Base-by-base conservation (phyloP, 2,797 vertebrate genomes). In the Labeo calbasu region DNA sequence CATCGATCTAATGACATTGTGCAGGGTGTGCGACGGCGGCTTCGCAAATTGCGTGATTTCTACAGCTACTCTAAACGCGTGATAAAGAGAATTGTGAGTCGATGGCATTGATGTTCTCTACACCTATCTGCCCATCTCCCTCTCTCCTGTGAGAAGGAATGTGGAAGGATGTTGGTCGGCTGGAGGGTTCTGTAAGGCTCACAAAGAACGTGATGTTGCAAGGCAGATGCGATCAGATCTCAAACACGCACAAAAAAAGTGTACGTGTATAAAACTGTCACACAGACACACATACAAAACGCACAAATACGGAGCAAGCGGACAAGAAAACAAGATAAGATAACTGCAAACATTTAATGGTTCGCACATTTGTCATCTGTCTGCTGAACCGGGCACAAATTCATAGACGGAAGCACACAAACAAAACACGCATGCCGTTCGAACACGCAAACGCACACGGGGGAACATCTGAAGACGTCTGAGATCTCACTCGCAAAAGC, bases 61-160 rank as follows among this genome's bases (percentile, higher is more conserved):
- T 90, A 91, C 87, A 91, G 90, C 87, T 77, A 89, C 91, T 92
- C 91, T 55, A 84, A 92, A 93, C 91, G 90, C 85, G 88, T 94
- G 93, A 95, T 94, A 94, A 94, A 93, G 90, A 92, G 90, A 91
- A 92, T 90, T 92, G 91, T 91, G 90, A 93, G 94, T 94, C 93
- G 82, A 95, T 95, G 92, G 88, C 86, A 93, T 94, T 92, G 93
- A 95, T 89, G 89, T 90, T 71, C 69, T 87, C 73, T 63, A 69
- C 77, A 77, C 70, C 68, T 77, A 59, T 48, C 79, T 83, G 89
- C 88, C 86, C 88, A 84, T 76, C 84, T 88, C 61, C 21, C 8
- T 65, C 40, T 25, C 77, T 81, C 61, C 43, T 61, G 51, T 70
- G 66, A 71, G 46, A 15, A 84, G 14, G 28, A 78, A 84, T 59